A percentile compares a stretch with the other conserved stretches of the same genome.
Conservation (phyloP, 2,888 invertebrate species). For the Molorchus minor region DNA sequence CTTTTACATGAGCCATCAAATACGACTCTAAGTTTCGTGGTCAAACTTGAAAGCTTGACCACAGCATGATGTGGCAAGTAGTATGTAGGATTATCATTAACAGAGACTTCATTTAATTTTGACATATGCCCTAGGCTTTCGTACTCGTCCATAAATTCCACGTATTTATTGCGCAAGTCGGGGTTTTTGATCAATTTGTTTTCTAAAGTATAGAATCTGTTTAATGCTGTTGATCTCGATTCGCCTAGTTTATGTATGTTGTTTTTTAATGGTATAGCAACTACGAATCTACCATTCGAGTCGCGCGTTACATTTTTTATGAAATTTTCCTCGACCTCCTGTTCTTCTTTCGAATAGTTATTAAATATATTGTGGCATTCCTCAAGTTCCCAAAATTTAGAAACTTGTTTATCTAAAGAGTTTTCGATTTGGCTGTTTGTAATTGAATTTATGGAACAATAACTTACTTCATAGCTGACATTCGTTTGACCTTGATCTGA, state of each 20-base stretch:
- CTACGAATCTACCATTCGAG: slow-evolving; percentile 27
- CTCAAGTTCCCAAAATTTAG: slow-evolving; percentile 26
- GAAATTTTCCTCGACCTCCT: slow-evolving; percentile 29
- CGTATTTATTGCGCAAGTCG: slow-evolving; percentile 24
- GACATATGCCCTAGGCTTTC: background rate
- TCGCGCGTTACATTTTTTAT: slow-evolving; percentile 14
- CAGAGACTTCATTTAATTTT: slow-evolving; percentile 4
- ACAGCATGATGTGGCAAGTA: background rate
- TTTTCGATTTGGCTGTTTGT: background rate
- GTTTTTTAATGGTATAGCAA: slow-evolving; percentile 30
- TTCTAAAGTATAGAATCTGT: slow-evolving; percentile 35
- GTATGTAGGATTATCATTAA: slow-evolving; percentile 45
- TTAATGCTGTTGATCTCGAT: slow-evolving; percentile 29
- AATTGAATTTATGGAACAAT: no score
- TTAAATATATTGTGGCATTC: background rate
- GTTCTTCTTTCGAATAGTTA: slow-evolving; percentile 19
- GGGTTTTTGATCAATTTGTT: slow-evolving; percentile 25
- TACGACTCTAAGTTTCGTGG: background rate
- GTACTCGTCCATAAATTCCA: slow-evolving; percentile 1
- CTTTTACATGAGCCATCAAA: background rate
- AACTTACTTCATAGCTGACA: no score
- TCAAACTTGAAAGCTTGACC: background rate
- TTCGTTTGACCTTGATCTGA: background rate
- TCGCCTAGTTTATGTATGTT: slow-evolving; percentile 28
- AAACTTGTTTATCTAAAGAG: slow-evolving; percentile 6